Conservation (phyloP, 2,888 invertebrate species). For the Ophioninae sp. region DNA sequence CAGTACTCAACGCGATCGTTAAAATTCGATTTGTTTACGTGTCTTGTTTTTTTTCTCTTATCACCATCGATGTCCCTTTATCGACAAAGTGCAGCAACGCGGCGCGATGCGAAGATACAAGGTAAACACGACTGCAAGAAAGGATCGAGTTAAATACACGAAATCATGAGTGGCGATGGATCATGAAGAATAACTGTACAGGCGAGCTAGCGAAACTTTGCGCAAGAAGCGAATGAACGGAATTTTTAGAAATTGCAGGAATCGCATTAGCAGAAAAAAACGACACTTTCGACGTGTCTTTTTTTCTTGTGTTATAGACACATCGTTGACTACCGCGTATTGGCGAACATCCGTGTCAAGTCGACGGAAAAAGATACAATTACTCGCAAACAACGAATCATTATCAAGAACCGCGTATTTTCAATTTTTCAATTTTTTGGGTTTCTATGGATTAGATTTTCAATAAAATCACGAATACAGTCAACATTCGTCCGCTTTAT, state of each 20-base stretch:
- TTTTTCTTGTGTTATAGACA: background rate
- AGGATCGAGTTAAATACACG: background rate
- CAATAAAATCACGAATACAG: no score
- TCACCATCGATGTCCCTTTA: background rate
- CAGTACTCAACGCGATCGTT: background rate
- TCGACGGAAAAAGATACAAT: background rate
- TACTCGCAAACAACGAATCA: no score
- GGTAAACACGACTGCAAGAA: constrained; percentile 4
- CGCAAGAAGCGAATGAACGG: background rate
- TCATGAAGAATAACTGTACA: background rate
- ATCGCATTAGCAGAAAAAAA: background rate
- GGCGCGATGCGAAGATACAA: background rate
- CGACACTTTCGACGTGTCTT: background rate
- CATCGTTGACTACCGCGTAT: background rate
- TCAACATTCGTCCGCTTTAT: no score
- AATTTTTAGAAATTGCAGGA: background rate
- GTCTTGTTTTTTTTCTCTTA: background rate
- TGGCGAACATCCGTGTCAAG: background rate
- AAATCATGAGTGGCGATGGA: background rate
- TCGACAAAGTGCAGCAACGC: background rate
- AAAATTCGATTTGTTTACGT: background rate
- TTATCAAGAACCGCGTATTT: no score
- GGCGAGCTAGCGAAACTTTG: background rate
- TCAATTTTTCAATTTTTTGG: no score
- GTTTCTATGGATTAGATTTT: no score